Percentiles rank a stretch among this genome's conserved stretches.
Evolutionary conservation across 2,113 vertebrate species (phyloP).

Genomic region (Formicarius rufipectus): DNA sequence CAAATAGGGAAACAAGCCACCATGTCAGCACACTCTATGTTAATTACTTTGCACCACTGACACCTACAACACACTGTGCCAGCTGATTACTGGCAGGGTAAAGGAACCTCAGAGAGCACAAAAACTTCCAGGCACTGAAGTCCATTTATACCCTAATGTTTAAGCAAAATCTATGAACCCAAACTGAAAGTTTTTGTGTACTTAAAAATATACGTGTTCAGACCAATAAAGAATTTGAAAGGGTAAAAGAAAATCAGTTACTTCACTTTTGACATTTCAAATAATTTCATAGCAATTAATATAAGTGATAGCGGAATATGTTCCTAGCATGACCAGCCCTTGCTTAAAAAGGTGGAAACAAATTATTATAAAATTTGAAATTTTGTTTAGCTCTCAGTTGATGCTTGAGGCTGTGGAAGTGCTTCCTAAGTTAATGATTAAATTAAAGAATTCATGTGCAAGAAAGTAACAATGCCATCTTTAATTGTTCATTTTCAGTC

Average conservation of each 20-base stretch:
- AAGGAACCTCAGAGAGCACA: not conserved
- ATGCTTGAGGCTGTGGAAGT: not conserved
- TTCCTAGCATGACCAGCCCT: not conserved
- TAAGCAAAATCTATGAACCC: not conserved
- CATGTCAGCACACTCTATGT: not conserved
- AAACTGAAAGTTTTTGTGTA: not conserved
- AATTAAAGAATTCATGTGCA: not conserved
- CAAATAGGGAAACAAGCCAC: not conserved
- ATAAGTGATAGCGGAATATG: not conserved
- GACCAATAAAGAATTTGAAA: not conserved
- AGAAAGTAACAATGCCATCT: not conserved
- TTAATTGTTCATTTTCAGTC: not conserved
- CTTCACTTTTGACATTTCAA: not conserved
- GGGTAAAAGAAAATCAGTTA: not conserved
- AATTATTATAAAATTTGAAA: not conserved
- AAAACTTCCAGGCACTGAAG: not conserved
- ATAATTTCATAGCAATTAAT: not conserved
- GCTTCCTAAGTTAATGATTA: not conserved
- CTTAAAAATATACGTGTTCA: not conserved
- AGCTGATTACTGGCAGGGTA: not conserved
- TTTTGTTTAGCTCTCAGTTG: not conserved
- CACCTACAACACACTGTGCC: fast-evolving
- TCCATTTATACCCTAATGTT: not conserved
- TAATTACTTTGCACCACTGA: not conserved
- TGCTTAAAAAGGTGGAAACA: not conserved